Evolutionary conservation across 53 echinoderm and acorn worm species (phyloP), one percentile per base, ranked within the genome.

Genomic region (Arbacia lixula): DNA sequence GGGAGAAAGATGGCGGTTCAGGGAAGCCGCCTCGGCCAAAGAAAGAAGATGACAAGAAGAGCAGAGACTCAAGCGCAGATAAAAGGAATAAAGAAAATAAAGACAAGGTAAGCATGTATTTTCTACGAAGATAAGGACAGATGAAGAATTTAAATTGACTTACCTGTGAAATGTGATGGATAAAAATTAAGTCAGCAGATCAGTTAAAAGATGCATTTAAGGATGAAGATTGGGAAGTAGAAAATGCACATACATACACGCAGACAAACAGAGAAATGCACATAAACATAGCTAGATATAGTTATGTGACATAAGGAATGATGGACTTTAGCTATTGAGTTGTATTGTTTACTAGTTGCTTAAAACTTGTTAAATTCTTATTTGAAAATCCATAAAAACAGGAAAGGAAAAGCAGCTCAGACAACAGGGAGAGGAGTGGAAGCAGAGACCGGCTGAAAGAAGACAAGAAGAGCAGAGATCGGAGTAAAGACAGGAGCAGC

Each of bases 1-100:
- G 97, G 60, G 91, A 89, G 22, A 90, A 85, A 46, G n/a, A n/a
- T n/a, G 76, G 87, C 28, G 89, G 87, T 20, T 91, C 95, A 8
- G 83, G 89, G 17, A 95, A 95, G 35, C 93, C 93, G 9, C 95
- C 95, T 29, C 93, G 87, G 65, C 95, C 95, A 24, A 88, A 93
- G 86, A 93, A 87, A 69, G 93, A 95, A 24, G 91, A 93, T 2
- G 91, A 91, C 17, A 89, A 95, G 51, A 86, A 86, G 32, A 83
- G 85, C 46, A 81, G 89, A 84, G 86, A 87, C 30, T 62, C 84
- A 55, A 95, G 93, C 77, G 93, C 64, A 36, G 93, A 95, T 64
- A 95, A 95, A 80, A 24, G 79, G 39, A 57, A 78, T 60, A 78
- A 60, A 60, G 79, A 78, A 12, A 91, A 91, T 52, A 80, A 64